Percentiles rank a stretch among this genome's conserved stretches.
Conservation (phyloP, 2,113 vertebrate genomes). For the Etheostoma cragini region DNA sequence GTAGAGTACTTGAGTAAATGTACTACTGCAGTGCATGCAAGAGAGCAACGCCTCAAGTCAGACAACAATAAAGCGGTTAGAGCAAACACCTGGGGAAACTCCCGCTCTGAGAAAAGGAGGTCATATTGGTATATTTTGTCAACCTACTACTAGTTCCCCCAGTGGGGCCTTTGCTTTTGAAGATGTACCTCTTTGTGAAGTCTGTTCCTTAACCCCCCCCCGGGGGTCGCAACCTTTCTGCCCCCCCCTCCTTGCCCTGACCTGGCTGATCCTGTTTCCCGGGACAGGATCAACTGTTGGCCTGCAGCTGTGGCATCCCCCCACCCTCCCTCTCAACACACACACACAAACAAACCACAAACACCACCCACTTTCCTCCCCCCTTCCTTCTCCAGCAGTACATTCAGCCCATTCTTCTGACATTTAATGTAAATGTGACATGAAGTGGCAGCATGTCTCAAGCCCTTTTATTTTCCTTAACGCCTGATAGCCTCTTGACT, state of each 20-base stretch:
- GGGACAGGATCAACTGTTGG: conserved; percentile 79
- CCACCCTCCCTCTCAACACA: not conserved
- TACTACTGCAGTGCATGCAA: not conserved
- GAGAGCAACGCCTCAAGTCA: conserved; percentile 34
- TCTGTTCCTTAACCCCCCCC: conserved; percentile 62
- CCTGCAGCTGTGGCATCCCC: conserved; percentile 75
- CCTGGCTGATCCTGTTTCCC: conserved; percentile 78
- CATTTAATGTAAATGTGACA: conserved; percentile 67
- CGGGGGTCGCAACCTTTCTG: conserved; percentile 66
- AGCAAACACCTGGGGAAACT: conserved; percentile 72
- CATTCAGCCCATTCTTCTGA: conserved; percentile 54
- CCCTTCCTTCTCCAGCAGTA: conserved; percentile 9
- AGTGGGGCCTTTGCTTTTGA: conserved; percentile 60
- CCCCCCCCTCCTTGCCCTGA: conserved; percentile 64
- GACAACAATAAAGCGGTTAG: conserved; percentile 51
- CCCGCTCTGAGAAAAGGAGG: conserved; percentile 58
- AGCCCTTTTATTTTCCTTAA: conserved; percentile 51
- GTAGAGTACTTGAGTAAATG: no score
- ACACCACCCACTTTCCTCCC: conserved; percentile 12
- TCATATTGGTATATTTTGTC: conserved; percentile 72
- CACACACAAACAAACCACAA: conserved; percentile 1
- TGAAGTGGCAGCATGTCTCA: conserved; percentile 48
- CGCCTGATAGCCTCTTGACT: conserved; percentile 54
- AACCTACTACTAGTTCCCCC: conserved; percentile 51
- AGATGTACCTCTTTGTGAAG: conserved; percentile 80